These are phyloP conservation scores for Drosophila mimetica DNA, from an alignment of 2,888 invertebrate genomes.

Conservation along the genomic window DNA sequence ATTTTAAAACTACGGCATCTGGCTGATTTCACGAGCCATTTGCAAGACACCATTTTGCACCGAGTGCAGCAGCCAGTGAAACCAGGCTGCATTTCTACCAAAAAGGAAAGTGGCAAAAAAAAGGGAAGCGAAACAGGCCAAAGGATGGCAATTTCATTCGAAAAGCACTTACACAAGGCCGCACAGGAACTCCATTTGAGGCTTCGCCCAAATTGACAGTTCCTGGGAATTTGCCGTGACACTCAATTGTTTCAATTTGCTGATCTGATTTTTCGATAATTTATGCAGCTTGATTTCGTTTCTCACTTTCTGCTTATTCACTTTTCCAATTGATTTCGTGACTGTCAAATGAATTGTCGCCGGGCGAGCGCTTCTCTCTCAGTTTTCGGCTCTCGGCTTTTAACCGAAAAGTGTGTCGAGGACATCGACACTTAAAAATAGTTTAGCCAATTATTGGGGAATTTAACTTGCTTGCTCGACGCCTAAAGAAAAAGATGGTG, in stretches of 20 bases:
- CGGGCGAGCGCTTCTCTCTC: constrained; percentile 5
- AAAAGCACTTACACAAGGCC: constrained; percentile 13
- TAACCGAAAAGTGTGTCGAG: constrained; percentile 59
- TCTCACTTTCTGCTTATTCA: constrained; percentile 46
- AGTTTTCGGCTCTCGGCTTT: constrained; percentile 3
- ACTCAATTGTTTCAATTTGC: constrained; percentile 72
- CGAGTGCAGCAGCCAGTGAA: constrained; percentile 25
- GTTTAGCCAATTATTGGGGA: constrained; percentile 13
- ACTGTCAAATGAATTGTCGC: constrained; percentile 52
- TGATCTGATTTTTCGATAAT: constrained; percentile 62
- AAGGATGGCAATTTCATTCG: constrained; percentile 25
- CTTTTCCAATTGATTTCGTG: constrained; percentile 70
- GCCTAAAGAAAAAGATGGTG: not conserved
- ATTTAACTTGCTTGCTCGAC: not conserved
- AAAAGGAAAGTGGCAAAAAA: constrained; percentile 16
- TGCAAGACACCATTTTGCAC: constrained; percentile 53
- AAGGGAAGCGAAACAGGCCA: constrained; percentile 15
- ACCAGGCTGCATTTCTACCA: constrained; percentile 39
- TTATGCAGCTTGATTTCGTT: constrained; percentile 71
- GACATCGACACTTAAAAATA: constrained; percentile 55
- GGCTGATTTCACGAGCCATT: constrained; percentile 68
- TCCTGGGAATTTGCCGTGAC: constrained; percentile 26
- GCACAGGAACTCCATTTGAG: constrained; percentile 32
- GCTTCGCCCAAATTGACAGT: constrained; percentile 42
- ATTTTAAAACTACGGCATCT: constrained; percentile 20